phyloP scores from a whole-genome alignment of 1,140 invertebrate genomes.

The Ectropis grisescens region DNA sequence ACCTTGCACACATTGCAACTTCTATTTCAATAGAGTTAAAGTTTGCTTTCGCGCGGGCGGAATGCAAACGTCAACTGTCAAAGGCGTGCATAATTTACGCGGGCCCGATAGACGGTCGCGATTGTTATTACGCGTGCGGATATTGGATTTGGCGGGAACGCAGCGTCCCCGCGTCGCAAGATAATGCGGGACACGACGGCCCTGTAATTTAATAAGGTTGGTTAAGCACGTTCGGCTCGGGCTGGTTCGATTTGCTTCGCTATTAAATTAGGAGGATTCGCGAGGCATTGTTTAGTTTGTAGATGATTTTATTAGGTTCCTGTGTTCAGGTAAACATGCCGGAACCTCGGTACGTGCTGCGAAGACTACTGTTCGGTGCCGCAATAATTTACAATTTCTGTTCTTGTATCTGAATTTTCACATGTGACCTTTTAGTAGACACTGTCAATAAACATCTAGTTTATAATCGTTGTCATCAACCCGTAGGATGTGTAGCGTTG shows the following conservation, averaged over 20 bases:
- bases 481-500: too few relatives aligned
- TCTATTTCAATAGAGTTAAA: conserved; percentile 10
- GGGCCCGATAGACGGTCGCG: conserved; percentile 56
- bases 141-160: conserved; percentile 49
- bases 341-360: neutral
- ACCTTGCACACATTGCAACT: neutral
- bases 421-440: too few relatives aligned
- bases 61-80: conserved; percentile 12
- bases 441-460: too few relatives aligned
- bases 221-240: neutral
- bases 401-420: too few relatives aligned
- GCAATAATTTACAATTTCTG: too few relatives aligned
- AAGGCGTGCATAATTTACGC: conserved; percentile 58
- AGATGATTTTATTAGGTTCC: neutral
- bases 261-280: neutral
- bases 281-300: neutral
- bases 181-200: conserved; percentile 24
- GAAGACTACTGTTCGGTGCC: too few relatives aligned
- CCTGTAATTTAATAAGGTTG: conserved; percentile 13
- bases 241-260: too few relatives aligned
- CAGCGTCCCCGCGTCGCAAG: conserved; percentile 25
- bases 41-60: conserved; percentile 10
- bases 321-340: neutral
- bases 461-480: too few relatives aligned
- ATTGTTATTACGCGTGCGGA: conserved; percentile 58